Evolutionary conservation across 2,113 vertebrate species (phyloP), one percentile per base, ranked within the genome.

Genomic region (Hydropotes inermis): DNA sequence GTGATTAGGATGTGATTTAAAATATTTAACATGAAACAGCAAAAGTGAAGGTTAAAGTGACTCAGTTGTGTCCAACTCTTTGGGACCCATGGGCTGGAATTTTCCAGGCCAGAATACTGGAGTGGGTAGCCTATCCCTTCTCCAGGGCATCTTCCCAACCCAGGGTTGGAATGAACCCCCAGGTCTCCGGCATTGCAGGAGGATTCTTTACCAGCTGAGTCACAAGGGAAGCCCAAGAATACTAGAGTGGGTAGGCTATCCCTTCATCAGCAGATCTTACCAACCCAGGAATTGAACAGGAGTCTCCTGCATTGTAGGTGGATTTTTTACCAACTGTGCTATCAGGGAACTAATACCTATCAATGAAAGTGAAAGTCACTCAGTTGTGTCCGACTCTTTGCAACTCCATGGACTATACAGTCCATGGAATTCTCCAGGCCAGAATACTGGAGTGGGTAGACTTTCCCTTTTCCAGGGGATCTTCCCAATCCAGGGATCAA

Each of bases 1-100:
- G 92, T 97, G 39, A 96, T 83, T 82, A 88, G 50, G 43, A 10
- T 92, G 64, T 61, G 14, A 88, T 83, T 92, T 86, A 94, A 93
- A 87, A 84, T 95, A 97, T 54, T 94, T 95, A 95, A 92, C 33
- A 96, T 27, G 43, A 90, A 50, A 76, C 14, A 23, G 61, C 30
- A 86, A 90, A 94, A 93, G 36, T 43, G 36, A 96, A 27, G 89
- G 36, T 67, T 23, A 85, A 85, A 90, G 89, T 94, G 3, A 1
- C 67, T 70, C n/a, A 70, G 19, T 70, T 70, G 67, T 70, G 9
- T 70, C n/a, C 0, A 0, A 39, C n/a, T 70, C n/a, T 70, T 39
- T 70, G 67, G n/a, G 67, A 70, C n/a, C 67, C 9, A 70, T 21
- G 67, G n/a, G 36, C n/a, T 70, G n/a, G n/a, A 70, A 39, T 23